phyloP scores from a whole-genome alignment of 37 sponge, comb jelly and placozoan genomes.

The Bolinopsis microptera region DNA sequence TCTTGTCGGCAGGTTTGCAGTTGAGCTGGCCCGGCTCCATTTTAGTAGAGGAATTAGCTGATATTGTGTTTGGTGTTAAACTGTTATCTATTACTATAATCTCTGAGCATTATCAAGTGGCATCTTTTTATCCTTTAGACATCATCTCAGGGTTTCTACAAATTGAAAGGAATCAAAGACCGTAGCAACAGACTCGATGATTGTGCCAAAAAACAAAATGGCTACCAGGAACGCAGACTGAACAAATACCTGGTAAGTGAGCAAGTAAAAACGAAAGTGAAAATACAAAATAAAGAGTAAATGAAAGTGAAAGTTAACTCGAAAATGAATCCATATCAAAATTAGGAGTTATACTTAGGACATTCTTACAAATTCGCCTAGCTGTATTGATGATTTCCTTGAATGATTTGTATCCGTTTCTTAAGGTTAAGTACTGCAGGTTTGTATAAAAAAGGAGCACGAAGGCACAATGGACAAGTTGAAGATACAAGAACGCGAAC shows the following conservation, averaged over 20 bases:
- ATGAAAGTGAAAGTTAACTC: too few species aligned
- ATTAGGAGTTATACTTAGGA: too few species aligned
- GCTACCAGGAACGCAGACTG: conserved; percentile 9
- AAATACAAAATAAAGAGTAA: too few species aligned
- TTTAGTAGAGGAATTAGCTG: too few species aligned
- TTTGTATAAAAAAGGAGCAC: conserved; percentile 22
- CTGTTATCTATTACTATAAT: too few species aligned
- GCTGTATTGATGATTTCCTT: too few species aligned
- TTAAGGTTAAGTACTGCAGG: neutral
- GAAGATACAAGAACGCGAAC: neutral
- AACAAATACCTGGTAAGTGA: conserved; percentile 24
- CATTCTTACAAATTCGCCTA: too few species aligned
- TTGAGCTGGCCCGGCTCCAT: too few species aligned
- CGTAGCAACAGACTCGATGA: conserved; percentile 22
- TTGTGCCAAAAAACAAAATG: neutral
- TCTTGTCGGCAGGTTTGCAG: too few species aligned
- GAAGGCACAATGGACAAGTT: neutral
- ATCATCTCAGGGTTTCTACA: neutral
- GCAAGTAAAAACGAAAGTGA: neutral
- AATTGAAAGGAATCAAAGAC: neutral
- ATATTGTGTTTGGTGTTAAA: too few species aligned
- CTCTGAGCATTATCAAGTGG: too few species aligned
- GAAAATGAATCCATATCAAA: too few species aligned
- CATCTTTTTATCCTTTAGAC: neutral
- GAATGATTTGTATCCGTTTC: neutral